Conservation (phyloP, 2,888 invertebrate species). For the Parochlus steinenii region DNA sequence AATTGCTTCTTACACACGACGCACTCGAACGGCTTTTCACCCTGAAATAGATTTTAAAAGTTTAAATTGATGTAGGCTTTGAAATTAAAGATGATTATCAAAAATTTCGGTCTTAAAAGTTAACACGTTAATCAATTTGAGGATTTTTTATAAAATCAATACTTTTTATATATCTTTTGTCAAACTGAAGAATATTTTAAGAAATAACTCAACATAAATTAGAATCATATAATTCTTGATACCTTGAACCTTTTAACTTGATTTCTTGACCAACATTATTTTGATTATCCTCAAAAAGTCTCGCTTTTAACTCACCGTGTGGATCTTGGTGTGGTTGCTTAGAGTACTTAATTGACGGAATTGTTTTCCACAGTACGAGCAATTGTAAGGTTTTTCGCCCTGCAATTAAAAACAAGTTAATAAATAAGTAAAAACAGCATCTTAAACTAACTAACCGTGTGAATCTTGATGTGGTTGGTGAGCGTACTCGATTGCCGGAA, state of each 20-base stretch:
- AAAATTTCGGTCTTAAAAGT: no score
- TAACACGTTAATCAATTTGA: no score
- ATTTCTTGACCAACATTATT: background rate
- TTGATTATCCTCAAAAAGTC: no score
- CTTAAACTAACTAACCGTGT: constrained; percentile 21
- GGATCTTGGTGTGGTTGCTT: constrained; percentile 31
- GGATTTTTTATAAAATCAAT: no score
- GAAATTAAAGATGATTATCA: no score
- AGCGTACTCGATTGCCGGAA: constrained; percentile 31
- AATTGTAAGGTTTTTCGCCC: constrained; percentile 12
- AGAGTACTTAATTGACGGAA: constrained; percentile 31
- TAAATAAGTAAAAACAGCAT: background rate
- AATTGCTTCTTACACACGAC: constrained; percentile 32
- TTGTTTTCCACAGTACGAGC: constrained; percentile 28
- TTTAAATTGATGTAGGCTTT: no score
- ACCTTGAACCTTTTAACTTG: background rate
- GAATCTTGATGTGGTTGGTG: constrained; percentile 31
- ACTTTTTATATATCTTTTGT: no score
- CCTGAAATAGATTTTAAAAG: no score
- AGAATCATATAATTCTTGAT: no score
- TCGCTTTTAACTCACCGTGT: constrained; percentile 28
- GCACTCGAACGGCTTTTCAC: constrained; percentile 30
- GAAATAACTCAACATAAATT: no score
- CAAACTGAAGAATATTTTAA: no score
- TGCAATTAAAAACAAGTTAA: background rate